Conservation (phyloP, 2,888 invertebrate genomes). For the Apoda limacodes region DNA sequence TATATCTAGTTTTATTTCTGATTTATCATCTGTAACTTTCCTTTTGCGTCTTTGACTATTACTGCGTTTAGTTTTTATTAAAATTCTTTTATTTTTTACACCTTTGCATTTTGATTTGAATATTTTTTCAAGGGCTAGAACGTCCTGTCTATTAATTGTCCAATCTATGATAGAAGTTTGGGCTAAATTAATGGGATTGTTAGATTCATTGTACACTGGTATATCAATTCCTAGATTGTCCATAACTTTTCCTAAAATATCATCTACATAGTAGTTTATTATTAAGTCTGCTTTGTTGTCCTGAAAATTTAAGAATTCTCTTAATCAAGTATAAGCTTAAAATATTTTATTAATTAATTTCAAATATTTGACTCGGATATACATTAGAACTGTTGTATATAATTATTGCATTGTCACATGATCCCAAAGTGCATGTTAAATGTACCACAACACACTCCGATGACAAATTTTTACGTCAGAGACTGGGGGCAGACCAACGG, state of each 20-base stretch:
- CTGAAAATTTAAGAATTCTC: no score
- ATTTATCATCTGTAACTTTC: no score
- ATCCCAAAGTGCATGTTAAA: no score
- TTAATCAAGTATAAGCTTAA: no score
- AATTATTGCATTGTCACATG: no score
- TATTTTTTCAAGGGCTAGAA: conserved; percentile 72
- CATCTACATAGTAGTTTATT: conserved; percentile 91
- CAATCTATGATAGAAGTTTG: conserved; percentile 71
- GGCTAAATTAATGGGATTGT: conserved; percentile 75
- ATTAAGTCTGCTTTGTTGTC: conserved; percentile 91
- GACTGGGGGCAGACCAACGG: no score
- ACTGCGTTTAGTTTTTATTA: conserved; percentile 44
- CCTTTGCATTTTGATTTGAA: conserved; percentile 63
- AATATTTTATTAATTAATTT: no score
- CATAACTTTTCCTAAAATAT: conserved; percentile 80
- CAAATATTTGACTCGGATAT: no score
- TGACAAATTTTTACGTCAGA: no score
- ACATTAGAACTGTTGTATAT: no score
- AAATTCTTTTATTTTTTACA: conserved; percentile 49
- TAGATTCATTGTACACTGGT: conserved; percentile 73
- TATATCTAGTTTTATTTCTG: conserved; percentile 40
- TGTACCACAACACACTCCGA: no score
- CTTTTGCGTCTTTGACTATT: conserved; percentile 28
- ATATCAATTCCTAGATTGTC: conserved; percentile 79
- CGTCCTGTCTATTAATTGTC: conserved; percentile 74